Percentiles rank a stretch among this genome's conserved stretches.
Evolutionary conservation across 2,113 vertebrate genomes (phyloP).

Genomic region (Amphilophus citrinellus): DNA sequence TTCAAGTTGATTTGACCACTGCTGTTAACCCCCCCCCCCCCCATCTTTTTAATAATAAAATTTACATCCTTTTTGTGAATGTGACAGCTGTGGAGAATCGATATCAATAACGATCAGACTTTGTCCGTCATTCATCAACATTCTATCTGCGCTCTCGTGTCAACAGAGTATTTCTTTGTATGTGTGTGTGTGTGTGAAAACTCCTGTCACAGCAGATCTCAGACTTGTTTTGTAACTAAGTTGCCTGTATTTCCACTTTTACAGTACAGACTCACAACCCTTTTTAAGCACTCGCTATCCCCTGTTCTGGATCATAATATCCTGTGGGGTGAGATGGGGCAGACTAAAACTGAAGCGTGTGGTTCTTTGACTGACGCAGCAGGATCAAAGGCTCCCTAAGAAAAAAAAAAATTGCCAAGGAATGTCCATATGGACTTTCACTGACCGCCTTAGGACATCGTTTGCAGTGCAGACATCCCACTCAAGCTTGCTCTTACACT

Average conservation of each 20-base stretch:
- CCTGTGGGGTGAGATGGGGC: slow-evolving; percentile 3
- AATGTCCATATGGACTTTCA: slow-evolving; percentile 70
- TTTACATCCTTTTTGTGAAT: neutral
- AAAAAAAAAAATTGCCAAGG: neutral
- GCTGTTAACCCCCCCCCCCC: neutral
- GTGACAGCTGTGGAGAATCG: neutral
- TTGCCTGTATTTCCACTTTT: neutral
- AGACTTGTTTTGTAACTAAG: neutral
- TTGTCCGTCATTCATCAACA: neutral
- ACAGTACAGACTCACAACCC: neutral
- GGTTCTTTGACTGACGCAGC: slow-evolving; percentile 29
- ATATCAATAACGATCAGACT: neutral
- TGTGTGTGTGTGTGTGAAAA: too few relatives aligned
- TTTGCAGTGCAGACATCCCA: slow-evolving; percentile 50
- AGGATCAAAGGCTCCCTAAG: slow-evolving; percentile 45
- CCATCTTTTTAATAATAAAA: neutral
- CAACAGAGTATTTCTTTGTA: neutral
- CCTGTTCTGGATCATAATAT: neutral
- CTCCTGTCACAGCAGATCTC: neutral
- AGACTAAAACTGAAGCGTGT: slow-evolving; percentile 1
- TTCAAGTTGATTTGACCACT: neutral
- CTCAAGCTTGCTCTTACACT: slow-evolving; percentile 45
- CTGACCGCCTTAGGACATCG: slow-evolving; percentile 51
- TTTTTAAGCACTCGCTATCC: neutral
- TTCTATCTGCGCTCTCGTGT: rapidly evolving